These are phyloP conservation scores for Antitype chi DNA, from an alignment of 2,888 invertebrate genomes.

Conservation along the genomic window DNA sequence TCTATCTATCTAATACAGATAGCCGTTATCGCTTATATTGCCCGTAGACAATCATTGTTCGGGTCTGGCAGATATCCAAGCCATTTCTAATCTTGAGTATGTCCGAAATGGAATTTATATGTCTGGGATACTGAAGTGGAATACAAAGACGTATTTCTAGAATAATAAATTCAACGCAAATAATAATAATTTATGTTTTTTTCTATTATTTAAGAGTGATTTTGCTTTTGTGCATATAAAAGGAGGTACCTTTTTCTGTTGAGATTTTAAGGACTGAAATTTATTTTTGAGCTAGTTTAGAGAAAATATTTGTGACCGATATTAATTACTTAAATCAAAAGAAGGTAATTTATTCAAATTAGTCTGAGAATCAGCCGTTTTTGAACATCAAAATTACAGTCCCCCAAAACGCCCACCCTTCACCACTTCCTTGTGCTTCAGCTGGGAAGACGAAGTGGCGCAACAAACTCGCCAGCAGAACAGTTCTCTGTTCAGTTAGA, in stretches of 20 bases:
- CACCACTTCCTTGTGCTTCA: too few relatives aligned
- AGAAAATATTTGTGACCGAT: background rate
- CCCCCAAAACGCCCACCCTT: too few relatives aligned
- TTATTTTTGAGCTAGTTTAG: background rate
- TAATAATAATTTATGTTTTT: constrained; percentile 1
- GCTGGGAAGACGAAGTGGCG: too few relatives aligned
- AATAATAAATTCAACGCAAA: background rate
- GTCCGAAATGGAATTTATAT: constrained; percentile 42
- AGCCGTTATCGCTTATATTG: constrained; percentile 26
- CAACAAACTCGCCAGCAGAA: too few relatives aligned
- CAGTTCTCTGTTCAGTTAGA: too few relatives aligned
- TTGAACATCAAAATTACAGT: too few relatives aligned
- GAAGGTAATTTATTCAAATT: too few relatives aligned
- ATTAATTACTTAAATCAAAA: too few relatives aligned
- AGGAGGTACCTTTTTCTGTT: background rate
- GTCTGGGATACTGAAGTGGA: constrained; percentile 5
- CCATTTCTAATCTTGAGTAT: constrained; percentile 24
- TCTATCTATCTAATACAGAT: constrained; percentile 17
- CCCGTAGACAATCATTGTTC: constrained; percentile 24
- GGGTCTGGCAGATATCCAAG: constrained; percentile 36
- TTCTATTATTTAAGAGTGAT: background rate
- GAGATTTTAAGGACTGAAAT: background rate
- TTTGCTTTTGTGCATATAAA: background rate
- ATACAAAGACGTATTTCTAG: constrained; percentile 11
- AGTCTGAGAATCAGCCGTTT: too few relatives aligned